Conservation (phyloP, 1,140 invertebrate species). For the Eubasilissa regina region DNA sequence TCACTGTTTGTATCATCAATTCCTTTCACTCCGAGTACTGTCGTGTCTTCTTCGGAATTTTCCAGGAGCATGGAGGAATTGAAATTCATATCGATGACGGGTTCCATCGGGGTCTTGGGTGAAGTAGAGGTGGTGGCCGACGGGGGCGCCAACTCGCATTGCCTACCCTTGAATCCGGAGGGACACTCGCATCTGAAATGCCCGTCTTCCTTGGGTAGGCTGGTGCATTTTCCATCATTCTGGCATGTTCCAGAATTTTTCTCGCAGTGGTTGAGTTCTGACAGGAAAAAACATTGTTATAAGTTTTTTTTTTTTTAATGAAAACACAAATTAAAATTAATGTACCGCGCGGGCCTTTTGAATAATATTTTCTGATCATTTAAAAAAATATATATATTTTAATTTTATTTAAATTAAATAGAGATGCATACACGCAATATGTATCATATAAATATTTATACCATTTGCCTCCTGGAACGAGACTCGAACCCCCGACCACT, state of each 20-base stretch:
- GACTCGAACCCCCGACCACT: too few relatives aligned
- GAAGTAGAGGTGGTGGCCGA: constrained; percentile 60
- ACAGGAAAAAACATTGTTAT: constrained; percentile 58
- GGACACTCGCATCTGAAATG: constrained; percentile 80
- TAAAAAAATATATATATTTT: too few relatives aligned
- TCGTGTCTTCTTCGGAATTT: constrained; percentile 34
- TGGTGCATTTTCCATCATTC: constrained; percentile 86
- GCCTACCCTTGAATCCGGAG: constrained; percentile 74
- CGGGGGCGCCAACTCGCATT: constrained; percentile 75
- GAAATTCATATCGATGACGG: constrained; percentile 60
- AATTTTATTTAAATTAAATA: too few relatives aligned
- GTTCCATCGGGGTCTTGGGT: constrained; percentile 47
- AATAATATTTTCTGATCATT: too few relatives aligned
- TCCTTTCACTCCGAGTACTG: constrained; percentile 23
- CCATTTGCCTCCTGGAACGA: too few relatives aligned
- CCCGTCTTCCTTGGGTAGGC: constrained; percentile 82
- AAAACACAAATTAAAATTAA: too few relatives aligned
- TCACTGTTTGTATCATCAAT: not conserved
- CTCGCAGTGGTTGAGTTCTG: constrained; percentile 85
- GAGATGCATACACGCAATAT: too few relatives aligned
- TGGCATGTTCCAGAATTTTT: constrained; percentile 80
- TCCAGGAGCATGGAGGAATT: constrained; percentile 18
- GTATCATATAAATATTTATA: too few relatives aligned
- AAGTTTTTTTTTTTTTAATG: too few relatives aligned
- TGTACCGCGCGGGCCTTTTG: too few relatives aligned